Evolutionary conservation across 1,140 invertebrate species (phyloP), one percentile per base, ranked within the genome.

Genomic region (Yoshiicerus persimilis): DNA sequence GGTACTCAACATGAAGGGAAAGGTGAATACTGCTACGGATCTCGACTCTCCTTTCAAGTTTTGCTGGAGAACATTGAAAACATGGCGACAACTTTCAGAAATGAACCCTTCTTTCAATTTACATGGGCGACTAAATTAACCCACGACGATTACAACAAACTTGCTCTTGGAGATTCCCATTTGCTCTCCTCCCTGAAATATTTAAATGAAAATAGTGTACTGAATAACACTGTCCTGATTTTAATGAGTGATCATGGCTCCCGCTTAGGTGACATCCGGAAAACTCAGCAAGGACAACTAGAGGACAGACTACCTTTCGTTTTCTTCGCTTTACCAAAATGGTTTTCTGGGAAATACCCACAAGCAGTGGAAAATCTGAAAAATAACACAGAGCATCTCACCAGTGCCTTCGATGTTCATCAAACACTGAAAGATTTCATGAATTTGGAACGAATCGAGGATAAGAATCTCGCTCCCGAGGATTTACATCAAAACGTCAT

Each of bases 371-470:
- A 93, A 30, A 96, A 96, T 89, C 91, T 99, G 20, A 93, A 93
- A 86, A 91, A 92, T 13, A 99, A 99, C 91, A 92, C 92, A 77
- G 94, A 94, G 90, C 94, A 95, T 20, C 92, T 98, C 56, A 96
- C 95, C 0, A 96, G 96, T 25, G 96, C 97, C 0, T 98, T 95
- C 91, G 97, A 98, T 92, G 92, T 98, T 0, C 95, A 98, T 91
- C 94, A 96, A 91, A 96, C 95, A 0, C 20, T 83, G 10, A 34
- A 38, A 39, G 13, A 83, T 9, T 83, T 83, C n/a, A 83, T 83
- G 77, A 36, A 83, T 39, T n/a, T 83, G 16, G 23, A 20, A 23
- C 9, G 34, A 23, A 83, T 39, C 6, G 13, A 83, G 38, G 34
- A 83, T n/a, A 16, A 34, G 11, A 16, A 70, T 70, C 66, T 70